Percentiles rank a stretch among this genome's conserved stretches.
Conservation (phyloP, 2,888 invertebrate genomes). For the Acanthosepion esculentum region DNA sequence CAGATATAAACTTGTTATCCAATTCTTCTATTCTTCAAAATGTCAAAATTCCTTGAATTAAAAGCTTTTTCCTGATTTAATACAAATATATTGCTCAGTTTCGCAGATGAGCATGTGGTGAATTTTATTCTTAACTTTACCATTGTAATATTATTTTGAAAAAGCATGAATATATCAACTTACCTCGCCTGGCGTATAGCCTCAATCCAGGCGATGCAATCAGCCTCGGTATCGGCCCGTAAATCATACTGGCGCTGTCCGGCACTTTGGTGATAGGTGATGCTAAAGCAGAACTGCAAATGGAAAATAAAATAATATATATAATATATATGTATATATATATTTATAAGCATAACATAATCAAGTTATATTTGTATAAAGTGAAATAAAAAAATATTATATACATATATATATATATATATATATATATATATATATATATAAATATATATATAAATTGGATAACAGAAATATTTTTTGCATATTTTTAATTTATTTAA, state of each 20-base stretch:
- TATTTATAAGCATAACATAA: not conserved
- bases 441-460: too few relatives aligned
- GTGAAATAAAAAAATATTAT: not conserved
- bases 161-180: conserved; percentile 33
- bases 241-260: conserved; percentile 91
- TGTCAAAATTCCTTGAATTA: too few relatives aligned
- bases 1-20: too few relatives aligned
- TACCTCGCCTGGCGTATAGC: conserved; percentile 91
- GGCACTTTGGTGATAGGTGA: conserved; percentile 87
- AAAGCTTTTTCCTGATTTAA: too few relatives aligned
- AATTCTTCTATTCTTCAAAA: too few relatives aligned
- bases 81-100: too few relatives aligned
- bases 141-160: not conserved
- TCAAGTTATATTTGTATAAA: not conserved
- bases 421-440: too few relatives aligned
- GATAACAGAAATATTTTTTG: too few relatives aligned
- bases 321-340: not conserved
- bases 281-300: conserved; percentile 89
- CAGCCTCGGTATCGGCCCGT: conserved; percentile 87
- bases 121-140: not conserved
- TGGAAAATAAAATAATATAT: conserved; percentile 50
- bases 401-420: too few relatives aligned
- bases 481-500: too few relatives aligned
- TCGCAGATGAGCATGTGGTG: not conserved
- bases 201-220: conserved; percentile 92